Conservation (phyloP, 2,888 invertebrate genomes). For the Campaea margaritaria region DNA sequence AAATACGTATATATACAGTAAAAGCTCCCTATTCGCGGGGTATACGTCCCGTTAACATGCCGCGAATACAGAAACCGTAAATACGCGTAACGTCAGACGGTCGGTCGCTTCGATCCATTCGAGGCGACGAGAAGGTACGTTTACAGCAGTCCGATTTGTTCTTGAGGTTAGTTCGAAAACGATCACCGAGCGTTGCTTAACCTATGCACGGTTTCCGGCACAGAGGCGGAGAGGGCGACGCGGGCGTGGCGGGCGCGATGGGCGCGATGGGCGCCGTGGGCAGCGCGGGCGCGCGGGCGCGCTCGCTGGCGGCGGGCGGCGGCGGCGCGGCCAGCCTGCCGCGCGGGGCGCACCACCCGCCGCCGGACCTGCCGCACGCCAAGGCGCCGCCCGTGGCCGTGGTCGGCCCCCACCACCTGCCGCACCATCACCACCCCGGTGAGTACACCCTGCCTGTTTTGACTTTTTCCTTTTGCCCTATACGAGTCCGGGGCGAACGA, state of each 20-base stretch:
- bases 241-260: conserved; percentile 46
- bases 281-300: conserved; percentile 71
- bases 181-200: too few relatives aligned
- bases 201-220: not conserved
- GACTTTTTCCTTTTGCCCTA: too few relatives aligned
- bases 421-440: conserved; percentile 41
- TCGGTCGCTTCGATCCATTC: too few relatives aligned
- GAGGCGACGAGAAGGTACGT: too few relatives aligned
- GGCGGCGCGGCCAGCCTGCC: conserved; percentile 77
- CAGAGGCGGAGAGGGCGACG: conserved; percentile 52
- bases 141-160: too few relatives aligned
- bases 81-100: too few relatives aligned
- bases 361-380: conserved; percentile 43
- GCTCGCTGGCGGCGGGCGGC: conserved; percentile 68
- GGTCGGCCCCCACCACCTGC: conserved; percentile 42
- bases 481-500: too few relatives aligned
- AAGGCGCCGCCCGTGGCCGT: conserved; percentile 52
- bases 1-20: too few relatives aligned
- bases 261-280: conserved; percentile 49
- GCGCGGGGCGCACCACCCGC: conserved; percentile 79
- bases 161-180: too few relatives aligned
- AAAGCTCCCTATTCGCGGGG: too few relatives aligned
- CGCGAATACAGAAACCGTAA: too few relatives aligned
- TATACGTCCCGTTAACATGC: too few relatives aligned
- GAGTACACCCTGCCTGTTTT: not conserved